Evolutionary conservation across 2,888 invertebrate species (phyloP), one percentile per base, ranked within the genome.

Genomic region (Rhopalosiphum nymphaeae): DNA sequence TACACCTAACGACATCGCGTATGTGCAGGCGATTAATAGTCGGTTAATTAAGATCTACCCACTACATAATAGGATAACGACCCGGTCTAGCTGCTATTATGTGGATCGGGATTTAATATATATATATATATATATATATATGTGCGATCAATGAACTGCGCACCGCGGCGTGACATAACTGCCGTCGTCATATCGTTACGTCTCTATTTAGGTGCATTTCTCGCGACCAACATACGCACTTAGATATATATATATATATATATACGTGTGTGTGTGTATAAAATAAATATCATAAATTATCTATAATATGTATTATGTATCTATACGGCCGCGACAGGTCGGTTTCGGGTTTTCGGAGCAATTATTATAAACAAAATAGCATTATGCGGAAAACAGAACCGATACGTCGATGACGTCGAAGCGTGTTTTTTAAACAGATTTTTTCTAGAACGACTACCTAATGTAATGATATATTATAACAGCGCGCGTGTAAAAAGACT

Each of bases 171-270:
- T 78, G 78, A 78, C 78, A 78, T 78, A 78, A 78, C 78, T 78
- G 21, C 36, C 21, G 3, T 9, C 78, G 36, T 21, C 78, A 36
- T 21, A 21, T 78, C 78, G 78, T 78, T 78, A 78, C 36, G 78
- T 78, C 78, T 78, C 36, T 78, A 78, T 78, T 78, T 78, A 78
- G 78, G 36, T 78, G 36, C 36, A 78, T 78, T 78, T 78, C 78
- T 78, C 36, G 78, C 78, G 78, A 78, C 36, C 78, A 9, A 78
- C 36, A 21, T 78, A 78, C 36, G 0, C 78, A 21, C 36, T 21
- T 36, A 21, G 36, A 7, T 78, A 78, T 36, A 67, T 49, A 11
- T 67, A 61, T 61, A 25, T 57, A 57, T 57, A 46, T 29, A 67
- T n/a, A n/a, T n/a, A n/a, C n/a, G n/a, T n/a, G n/a, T n/a, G n/a